These are phyloP conservation scores for Laticauda colubrina DNA, from an alignment of 2,113 vertebrate genomes.

Conservation along the genomic window DNA sequence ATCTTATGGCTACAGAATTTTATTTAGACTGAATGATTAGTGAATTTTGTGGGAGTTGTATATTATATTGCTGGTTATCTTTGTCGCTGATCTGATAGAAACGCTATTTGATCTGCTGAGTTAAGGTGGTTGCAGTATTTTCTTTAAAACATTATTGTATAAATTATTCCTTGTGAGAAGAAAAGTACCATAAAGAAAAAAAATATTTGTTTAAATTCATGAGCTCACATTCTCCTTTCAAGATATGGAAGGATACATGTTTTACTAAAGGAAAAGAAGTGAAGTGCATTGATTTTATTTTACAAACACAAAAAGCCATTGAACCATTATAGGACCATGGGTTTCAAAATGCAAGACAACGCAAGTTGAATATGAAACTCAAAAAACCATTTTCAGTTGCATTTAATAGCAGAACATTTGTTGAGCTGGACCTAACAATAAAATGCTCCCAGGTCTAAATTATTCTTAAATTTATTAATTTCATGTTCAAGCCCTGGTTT, in stretches of 20 bases:
- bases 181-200: background rate
- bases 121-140: background rate
- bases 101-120: background rate
- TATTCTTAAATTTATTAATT: background rate
- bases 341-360: background rate
- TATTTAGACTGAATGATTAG: background rate
- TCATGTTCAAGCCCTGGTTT: background rate
- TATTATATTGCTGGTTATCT: background rate
- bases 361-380: background rate
- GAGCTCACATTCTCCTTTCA: background rate
- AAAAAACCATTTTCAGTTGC: background rate
- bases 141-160: background rate
- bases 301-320: background rate
- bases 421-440: background rate
- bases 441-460: background rate
- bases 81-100: background rate
- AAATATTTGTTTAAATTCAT: background rate
- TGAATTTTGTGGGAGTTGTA: background rate
- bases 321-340: background rate
- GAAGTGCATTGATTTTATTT: background rate
- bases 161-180: background rate
- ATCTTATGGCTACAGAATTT: background rate
- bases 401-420: background rate
- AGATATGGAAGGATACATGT: background rate
- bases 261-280: background rate